Evolutionary conservation across 2,888 invertebrate genomes (phyloP).

Genomic region (Drosophila formosana): DNA sequence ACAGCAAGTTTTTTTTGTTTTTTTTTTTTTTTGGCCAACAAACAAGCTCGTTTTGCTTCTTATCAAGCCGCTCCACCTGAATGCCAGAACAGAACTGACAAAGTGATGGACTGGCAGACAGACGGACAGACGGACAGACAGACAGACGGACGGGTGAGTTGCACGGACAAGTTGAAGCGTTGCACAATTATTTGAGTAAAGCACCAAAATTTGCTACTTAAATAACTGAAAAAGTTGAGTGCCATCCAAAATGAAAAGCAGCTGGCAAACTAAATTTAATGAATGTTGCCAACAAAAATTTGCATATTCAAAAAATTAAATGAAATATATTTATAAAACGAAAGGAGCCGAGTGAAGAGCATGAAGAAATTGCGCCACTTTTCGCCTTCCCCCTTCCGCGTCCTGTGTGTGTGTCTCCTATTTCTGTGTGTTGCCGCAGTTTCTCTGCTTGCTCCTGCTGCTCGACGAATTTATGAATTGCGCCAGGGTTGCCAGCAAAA

Average conservation of each 20-base stretch:
- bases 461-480: conserved; percentile 62
- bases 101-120: conserved; percentile 28
- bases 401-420: conserved; percentile 44
- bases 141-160: conserved; percentile 12
- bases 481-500: conserved; percentile 52
- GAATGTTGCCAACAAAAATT: conserved; percentile 65
- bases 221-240: conserved; percentile 74
- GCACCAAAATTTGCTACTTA: conserved; percentile 75
- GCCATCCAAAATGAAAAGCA: conserved; percentile 52
- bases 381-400: conserved; percentile 5
- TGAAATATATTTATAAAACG: conserved; percentile 15
- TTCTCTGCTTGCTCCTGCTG: conserved; percentile 18
- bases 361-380: conserved; percentile 48
- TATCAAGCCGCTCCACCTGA: conserved; percentile 65
- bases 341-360: conserved; percentile 9
- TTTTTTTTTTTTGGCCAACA: conserved; percentile 52
- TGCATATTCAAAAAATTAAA: conserved; percentile 51
- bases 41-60: conserved; percentile 72
- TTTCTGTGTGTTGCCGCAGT: conserved; percentile 20
- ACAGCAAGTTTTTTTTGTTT: conserved; percentile 52
- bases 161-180: conserved; percentile 62
- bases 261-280: conserved; percentile 70
- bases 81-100: conserved; percentile 32
- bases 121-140: conserved; percentile 21
- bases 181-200: conserved; percentile 78